Base-by-base conservation (phyloP, 2,888 invertebrate species). In the Sussaba pulchella region DNA sequence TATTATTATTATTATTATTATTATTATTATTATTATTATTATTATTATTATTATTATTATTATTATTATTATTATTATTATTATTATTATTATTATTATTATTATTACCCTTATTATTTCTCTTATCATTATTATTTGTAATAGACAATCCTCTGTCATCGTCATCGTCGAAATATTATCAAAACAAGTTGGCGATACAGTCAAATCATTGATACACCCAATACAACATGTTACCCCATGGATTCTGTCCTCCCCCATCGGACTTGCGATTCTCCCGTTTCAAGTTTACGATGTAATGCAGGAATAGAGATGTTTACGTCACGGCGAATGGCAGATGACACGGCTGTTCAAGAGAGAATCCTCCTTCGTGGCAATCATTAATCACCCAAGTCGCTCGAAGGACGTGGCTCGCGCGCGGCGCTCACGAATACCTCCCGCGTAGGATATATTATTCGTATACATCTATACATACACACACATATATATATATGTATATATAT, bases 281-380 rank as follows among this genome's bases (percentile, higher is more conserved):
- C 69, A 73, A 72, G 52, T 43, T 52, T 70, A 77, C 64, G 73
- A 73, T 70, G 64, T 77, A 77, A 77, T 77, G 77, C 72, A 73
- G 81, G 76, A 81, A 86, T 86, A 83, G 83, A 86, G 85, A 84
- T 85, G 85, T 86, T 85, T 86, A 83, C 84, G 85, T 84, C 84
- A 84, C 83, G 76, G 79, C 78, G 78, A 83, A 83, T 84, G 81
- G 83, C 83, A 83, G 82, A 84, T 84, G 84, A 84, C 84, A 83
- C 82, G 84, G 83, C 84, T 83, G 81, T 84, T 84, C 84, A 82
- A n/a, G n/a, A 76, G 83, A 81, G 83, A 82, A 83, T 81, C 82
- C 77, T 77, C 72, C 73, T n/a, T 76, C 66, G 52, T 66, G 54
- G 75, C 82, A 83, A 83, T 84, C 84, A 84, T 84, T 84, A 84